Base-by-base conservation (phyloP, 2,113 vertebrate species). In the Harpagus bidentatus region DNA sequence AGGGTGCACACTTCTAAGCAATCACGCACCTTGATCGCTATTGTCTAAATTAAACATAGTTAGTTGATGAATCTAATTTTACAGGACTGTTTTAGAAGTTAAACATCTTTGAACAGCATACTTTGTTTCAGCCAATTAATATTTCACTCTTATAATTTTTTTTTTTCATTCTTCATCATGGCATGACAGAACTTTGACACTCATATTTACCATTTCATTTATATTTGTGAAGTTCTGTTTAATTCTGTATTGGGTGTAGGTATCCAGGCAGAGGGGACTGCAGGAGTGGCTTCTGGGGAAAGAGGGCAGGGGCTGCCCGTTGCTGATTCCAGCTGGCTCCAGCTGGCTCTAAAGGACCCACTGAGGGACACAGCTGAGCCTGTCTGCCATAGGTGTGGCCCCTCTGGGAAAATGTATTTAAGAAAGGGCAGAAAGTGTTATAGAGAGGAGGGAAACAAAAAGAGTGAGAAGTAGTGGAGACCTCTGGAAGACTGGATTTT, bases 361-460 rank as follows among this genome's bases (percentile, higher is more conserved):
- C 47, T 21, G 9, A 2, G 13, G 31, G 47, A 22, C 22, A 25
- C 9, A 18, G 12, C 25, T 70, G 28, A 65, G 31, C 25, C 25
- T 3, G 1, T 40, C 48, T 4, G 4, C 45, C 34, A 8, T 11
- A 6, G 8, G 4, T 26, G 19, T 26, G n/a, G 13, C 53, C 38
- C 5, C 5, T 38, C 22, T 29, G 31, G 59, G 23, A 45, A 65
- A 66, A 20, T 11, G 17, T 29, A 16, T 7, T n/a, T 31, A 50
- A 73, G 45, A 72, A 69, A 56, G 34, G 16, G 13, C 18, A 59
- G 38, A 32, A 71, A 34, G 6, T 47, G 10, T 3, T 63, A 2
- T 4, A 29, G 18, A 25, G 12, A 52, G 3, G 36, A 50, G 5
- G 6, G 10, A 45, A 47, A 70, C 29, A 25, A 50, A 50, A 48